These are phyloP conservation scores for Eremophila alpestris DNA, from an alignment of 2,797 vertebrate species.

Conservation along the genomic window DNA sequence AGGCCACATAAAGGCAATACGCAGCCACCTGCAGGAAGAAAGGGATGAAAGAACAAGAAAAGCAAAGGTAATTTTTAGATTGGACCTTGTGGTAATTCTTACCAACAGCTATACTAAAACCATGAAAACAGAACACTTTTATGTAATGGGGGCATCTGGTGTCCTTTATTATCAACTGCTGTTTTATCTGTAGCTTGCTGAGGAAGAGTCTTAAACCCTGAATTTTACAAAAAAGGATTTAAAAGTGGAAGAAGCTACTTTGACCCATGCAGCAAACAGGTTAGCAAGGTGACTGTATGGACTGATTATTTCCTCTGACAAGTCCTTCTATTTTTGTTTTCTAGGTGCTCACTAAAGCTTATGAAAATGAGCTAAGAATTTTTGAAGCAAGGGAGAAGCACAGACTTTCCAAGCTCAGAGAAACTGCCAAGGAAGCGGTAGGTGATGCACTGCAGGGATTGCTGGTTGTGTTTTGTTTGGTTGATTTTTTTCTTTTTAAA, in stretches of 20 bases:
- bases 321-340: neutral
- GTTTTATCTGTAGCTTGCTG: neutral
- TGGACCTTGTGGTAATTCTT: neutral
- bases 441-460: neutral
- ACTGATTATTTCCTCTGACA: neutral
- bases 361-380: conserved; percentile 82
- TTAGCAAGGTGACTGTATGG: neutral
- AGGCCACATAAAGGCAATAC: conserved; percentile 24
- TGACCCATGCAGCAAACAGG: neutral
- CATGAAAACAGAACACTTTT: neutral
- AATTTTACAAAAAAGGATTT: neutral
- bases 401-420: conserved; percentile 75
- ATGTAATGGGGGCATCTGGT: neutral
- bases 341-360: conserved; percentile 77
- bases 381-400: conserved; percentile 77
- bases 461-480: neutral
- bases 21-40: conserved; percentile 59
- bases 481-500: neutral
- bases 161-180: neutral
- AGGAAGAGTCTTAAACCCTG: neutral
- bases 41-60: conserved; percentile 35
- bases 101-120: neutral
- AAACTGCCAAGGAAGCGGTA: conserved; percentile 77
- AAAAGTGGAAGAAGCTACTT: neutral
- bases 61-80: conserved; percentile 66